phyloP scores from a whole-genome alignment of 2,113 vertebrate species.

The Willisornis vidua region DNA sequence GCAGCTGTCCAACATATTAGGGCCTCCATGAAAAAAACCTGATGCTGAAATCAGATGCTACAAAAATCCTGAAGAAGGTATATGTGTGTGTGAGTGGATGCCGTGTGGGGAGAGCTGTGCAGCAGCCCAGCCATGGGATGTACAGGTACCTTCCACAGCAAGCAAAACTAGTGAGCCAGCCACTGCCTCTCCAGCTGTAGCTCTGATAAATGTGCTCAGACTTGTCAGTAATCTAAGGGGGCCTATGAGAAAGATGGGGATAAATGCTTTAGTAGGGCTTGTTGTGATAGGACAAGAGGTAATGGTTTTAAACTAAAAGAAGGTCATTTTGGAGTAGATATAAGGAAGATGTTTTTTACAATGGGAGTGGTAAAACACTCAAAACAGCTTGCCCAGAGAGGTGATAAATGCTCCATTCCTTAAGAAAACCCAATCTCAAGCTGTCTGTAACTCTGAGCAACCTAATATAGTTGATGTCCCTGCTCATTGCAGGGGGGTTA shows the following conservation, averaged over 20 bases:
- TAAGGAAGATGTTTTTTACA: background rate
- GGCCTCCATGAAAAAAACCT: fast-evolving
- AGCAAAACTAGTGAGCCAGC: background rate
- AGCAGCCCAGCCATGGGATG: background rate
- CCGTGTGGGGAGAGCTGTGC: background rate
- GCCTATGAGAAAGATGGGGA: background rate
- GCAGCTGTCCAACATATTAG: background rate
- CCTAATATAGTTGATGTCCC: background rate
- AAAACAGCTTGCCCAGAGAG: background rate
- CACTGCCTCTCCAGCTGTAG: background rate
- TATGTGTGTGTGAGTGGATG: background rate
- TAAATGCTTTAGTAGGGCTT: background rate
- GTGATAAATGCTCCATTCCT: background rate
- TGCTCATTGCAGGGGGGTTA: background rate
- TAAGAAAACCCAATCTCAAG: background rate
- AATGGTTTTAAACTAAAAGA: background rate
- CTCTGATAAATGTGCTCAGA: background rate
- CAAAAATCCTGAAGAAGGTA: background rate
- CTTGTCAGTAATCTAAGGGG: background rate
- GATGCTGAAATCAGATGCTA: background rate
- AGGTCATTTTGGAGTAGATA: background rate
- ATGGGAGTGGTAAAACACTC: background rate
- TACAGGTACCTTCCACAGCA: background rate
- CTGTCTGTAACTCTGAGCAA: background rate
- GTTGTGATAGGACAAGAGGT: background rate